Evolutionary conservation across 2,888 invertebrate genomes (phyloP).

Genomic region (Cephonodes hylas): DNA sequence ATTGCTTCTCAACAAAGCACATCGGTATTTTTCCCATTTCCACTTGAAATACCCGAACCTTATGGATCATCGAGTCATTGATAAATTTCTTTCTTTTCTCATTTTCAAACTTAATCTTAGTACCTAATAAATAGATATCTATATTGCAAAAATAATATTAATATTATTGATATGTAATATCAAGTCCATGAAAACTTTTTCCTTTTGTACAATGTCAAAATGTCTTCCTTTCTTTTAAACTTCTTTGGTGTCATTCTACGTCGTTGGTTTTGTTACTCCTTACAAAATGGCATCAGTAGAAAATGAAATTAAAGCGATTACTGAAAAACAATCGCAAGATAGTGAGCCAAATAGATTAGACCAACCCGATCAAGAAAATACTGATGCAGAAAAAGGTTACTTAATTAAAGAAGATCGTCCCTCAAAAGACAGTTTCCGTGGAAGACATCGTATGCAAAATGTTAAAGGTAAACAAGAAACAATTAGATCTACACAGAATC

Average conservation of each 20-base stretch:
- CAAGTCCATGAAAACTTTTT: too few species aligned
- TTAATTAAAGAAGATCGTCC: background rate
- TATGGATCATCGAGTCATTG: slow-evolving; percentile 12
- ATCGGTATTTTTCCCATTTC: slow-evolving; percentile 56
- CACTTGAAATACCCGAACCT: slow-evolving; percentile 41
- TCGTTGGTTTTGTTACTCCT: background rate
- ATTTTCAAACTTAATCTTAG: background rate
- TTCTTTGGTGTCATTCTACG: background rate
- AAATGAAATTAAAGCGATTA: background rate
- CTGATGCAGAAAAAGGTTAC: slow-evolving; percentile 8
- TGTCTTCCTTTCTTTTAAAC: background rate
- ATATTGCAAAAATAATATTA: too few species aligned
- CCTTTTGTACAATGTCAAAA: background rate
- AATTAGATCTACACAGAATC: too few species aligned
- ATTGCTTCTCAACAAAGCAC: slow-evolving; percentile 46
- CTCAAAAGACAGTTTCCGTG: slow-evolving; percentile 10
- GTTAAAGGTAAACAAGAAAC: slow-evolving; percentile 8
- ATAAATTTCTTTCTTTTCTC: background rate
- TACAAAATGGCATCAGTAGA: background rate
- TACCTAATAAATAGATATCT: too few species aligned
- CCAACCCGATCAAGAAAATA: background rate
- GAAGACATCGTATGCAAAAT: background rate
- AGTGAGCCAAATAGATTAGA: background rate
- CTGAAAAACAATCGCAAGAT: background rate
- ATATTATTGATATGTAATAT: too few species aligned